A percentile compares a stretch with the other conserved stretches of the same genome.
phyloP scores from a whole-genome alignment of 2,797 vertebrate genomes.

The Tiaroga cobitis region DNA sequence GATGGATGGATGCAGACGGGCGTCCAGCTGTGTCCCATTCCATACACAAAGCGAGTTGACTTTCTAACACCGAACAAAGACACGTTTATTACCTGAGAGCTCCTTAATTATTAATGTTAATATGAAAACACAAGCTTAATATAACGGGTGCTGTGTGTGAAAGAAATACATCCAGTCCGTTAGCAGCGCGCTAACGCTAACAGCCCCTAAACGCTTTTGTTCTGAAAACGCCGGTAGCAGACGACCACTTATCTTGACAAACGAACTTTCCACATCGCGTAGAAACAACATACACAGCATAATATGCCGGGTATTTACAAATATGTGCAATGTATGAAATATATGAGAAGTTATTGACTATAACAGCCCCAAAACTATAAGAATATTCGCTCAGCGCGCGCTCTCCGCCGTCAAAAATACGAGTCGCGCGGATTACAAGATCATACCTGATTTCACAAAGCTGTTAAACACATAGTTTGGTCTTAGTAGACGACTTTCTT shows the following conservation, averaged over 20 bases:
- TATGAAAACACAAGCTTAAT: not conserved
- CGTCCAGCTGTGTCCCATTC: slow-evolving; percentile 12
- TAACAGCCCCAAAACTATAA: slow-evolving; percentile 2
- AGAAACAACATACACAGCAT: not conserved
- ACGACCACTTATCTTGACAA: slow-evolving; percentile 7
- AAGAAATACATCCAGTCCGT: slow-evolving; percentile 22
- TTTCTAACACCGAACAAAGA: not conserved
- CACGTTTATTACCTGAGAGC: too few relatives aligned
- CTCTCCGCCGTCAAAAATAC: not conserved
- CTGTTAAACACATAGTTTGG: not conserved
- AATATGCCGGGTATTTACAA: not conserved
- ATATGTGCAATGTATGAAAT: not conserved
- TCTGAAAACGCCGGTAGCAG: slow-evolving; percentile 38
- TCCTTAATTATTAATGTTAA: not conserved
- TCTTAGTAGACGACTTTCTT: not conserved
- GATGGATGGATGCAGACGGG: not conserved
- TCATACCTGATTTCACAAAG: not conserved
- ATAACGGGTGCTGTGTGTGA: not conserved
- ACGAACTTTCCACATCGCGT: not conserved
- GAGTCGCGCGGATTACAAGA: not conserved
- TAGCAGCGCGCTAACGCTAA: slow-evolving; percentile 46
- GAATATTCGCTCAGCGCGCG: slow-evolving; percentile 1
- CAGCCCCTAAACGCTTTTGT: slow-evolving; percentile 45
- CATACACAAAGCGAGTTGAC: not conserved
- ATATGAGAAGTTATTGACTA: not conserved